These are phyloP conservation scores for Centropyge bicolor DNA, from an alignment of 2,797 vertebrate species.

Conservation along the genomic window DNA sequence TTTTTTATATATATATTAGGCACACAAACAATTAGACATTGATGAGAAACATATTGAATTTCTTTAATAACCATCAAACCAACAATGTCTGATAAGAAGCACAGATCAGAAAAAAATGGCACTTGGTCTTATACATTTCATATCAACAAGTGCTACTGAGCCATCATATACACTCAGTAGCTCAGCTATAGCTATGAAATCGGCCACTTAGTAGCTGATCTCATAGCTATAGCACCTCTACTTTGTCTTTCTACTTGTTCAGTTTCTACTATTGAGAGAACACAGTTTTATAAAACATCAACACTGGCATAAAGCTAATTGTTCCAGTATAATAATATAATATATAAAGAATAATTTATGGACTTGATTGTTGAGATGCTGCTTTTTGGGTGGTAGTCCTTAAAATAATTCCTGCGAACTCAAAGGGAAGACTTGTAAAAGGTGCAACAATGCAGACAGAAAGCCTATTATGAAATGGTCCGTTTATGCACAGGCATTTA, in stretches of 20 bases:
- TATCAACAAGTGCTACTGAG: background rate
- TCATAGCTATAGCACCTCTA: background rate
- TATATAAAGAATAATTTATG: too few species aligned
- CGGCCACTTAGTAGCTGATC: background rate
- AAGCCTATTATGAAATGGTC: background rate
- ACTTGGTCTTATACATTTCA: slow-evolving; percentile 4
- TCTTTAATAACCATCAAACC: background rate
- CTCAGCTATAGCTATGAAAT: too few species aligned
- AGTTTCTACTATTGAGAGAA: background rate
- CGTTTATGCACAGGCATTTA: background rate
- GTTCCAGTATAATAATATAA: background rate
- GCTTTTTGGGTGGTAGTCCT: background rate
- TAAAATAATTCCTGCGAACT: background rate
- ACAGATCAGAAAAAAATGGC: background rate
- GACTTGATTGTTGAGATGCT: background rate
- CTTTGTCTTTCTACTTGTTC: background rate
- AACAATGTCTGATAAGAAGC: background rate
- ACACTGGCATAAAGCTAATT: background rate
- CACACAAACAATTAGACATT: slow-evolving; percentile 1
- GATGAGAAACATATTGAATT: slow-evolving; percentile 1
- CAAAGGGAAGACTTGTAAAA: background rate
- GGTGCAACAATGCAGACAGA: background rate
- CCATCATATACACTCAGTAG: background rate
- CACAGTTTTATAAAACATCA: background rate
- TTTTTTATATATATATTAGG: background rate